Conservation (phyloP, 2,797 vertebrate species). For the Megalops cyprinoides region DNA sequence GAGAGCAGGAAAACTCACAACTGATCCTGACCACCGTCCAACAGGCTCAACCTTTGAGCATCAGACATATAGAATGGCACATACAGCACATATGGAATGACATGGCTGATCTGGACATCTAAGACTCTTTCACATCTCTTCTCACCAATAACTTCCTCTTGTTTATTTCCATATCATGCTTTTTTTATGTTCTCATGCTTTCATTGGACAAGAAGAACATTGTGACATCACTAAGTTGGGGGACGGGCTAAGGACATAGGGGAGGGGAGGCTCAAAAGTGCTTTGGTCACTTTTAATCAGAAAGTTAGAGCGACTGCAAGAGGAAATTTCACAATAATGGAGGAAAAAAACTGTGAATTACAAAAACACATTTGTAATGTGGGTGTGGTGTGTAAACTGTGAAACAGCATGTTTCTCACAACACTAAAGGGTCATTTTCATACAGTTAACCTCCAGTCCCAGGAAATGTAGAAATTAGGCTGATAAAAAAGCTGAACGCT, state of each 20-base stretch:
- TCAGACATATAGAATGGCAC: no score
- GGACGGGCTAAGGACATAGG: constrained; percentile 16
- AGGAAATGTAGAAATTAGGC: no score
- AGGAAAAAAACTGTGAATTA: constrained; percentile 5
- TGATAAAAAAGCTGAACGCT: no score
- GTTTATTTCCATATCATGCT: no score
- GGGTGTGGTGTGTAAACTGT: constrained; percentile 43
- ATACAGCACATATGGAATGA: no score
- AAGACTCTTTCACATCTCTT: no score
- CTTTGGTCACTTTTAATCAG: constrained; percentile 42
- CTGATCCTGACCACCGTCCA: neutral
- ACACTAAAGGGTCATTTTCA: neutral
- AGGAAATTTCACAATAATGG: constrained; percentile 50
- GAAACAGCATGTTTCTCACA: neutral
- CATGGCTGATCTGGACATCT: no score
- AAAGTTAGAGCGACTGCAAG: constrained; percentile 32
- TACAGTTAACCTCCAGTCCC: no score
- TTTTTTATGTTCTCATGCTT: neutral
- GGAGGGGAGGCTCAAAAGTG: constrained; percentile 49
- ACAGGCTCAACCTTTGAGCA: no score
- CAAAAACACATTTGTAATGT: constrained; percentile 53
- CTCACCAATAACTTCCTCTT: no score
- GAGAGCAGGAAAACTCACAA: neutral
- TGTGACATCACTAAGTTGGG: neutral
- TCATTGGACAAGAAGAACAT: neutral